Evolutionary conservation across 2,797 vertebrate genomes (phyloP).

Genomic region (Ibycter americanus): DNA sequence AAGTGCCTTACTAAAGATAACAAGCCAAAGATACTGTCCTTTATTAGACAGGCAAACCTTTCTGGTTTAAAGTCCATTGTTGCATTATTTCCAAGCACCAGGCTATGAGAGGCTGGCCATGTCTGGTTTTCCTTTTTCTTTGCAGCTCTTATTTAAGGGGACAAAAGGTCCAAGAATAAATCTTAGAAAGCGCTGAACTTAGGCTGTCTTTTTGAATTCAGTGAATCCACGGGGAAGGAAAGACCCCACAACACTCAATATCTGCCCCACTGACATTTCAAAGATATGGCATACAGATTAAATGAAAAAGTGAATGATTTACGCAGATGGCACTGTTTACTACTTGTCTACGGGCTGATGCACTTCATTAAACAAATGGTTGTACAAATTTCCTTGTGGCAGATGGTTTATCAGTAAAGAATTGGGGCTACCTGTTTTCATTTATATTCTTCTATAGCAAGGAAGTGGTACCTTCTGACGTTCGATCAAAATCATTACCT

Average conservation of each 20-base stretch:
- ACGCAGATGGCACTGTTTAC: not conserved
- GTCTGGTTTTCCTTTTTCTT: not conserved
- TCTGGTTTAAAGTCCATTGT: not conserved
- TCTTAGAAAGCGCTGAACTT: not conserved
- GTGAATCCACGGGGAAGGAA: not conserved
- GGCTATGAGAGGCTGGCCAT: not conserved
- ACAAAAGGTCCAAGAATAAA: not conserved
- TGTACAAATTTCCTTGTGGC: not conserved
- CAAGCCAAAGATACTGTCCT: not conserved
- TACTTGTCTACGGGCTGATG: not conserved
- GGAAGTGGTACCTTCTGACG: not conserved
- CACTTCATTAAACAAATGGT: not conserved
- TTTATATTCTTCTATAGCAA: not conserved
- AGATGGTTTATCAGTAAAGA: not conserved
- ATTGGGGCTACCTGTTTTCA: not conserved
- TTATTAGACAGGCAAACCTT: not conserved
- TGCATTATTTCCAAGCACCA: not conserved
- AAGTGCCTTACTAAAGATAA: not conserved
- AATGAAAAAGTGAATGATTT: not conserved
- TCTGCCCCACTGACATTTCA: not conserved
- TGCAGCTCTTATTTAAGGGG: not conserved
- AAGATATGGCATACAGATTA: not conserved
- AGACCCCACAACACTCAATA: rapidly evolving
- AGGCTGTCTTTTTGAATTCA: not conserved
- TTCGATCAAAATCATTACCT: not conserved